Evolutionary conservation across 2,888 invertebrate species (phyloP).

Genomic region (Andrena trimmerana): DNA sequence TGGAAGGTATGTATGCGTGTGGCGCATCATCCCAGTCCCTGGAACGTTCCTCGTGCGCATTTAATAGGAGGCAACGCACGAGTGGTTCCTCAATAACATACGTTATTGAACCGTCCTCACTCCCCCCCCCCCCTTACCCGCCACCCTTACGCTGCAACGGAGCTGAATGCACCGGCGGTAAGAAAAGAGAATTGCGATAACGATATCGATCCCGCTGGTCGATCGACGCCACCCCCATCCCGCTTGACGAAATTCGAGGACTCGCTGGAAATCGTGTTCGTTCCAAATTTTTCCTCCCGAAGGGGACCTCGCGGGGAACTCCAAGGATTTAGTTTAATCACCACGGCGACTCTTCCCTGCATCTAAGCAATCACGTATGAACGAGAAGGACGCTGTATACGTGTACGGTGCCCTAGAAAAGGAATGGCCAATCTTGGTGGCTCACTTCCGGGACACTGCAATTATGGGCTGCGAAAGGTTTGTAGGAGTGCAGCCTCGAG

Average conservation of each 20-base stretch:
- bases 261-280: neutral
- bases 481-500: too few relatives aligned
- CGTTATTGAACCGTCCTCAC: slow-evolving; percentile 54
- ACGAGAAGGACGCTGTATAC: too few relatives aligned
- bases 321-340: neutral
- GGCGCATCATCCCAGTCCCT: slow-evolving; percentile 37
- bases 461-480: too few relatives aligned
- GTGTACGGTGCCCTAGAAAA: too few relatives aligned
- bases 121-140: neutral
- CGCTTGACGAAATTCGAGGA: neutral
- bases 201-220: slow-evolving; percentile 19
- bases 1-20: slow-evolving; percentile 48
- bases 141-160: neutral
- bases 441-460: too few relatives aligned
- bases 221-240: neutral
- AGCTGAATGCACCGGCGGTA: slow-evolving; percentile 31
- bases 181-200: slow-evolving; percentile 50
- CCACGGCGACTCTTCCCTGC: too few relatives aligned
- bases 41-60: slow-evolving; percentile 39
- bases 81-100: slow-evolving; percentile 55
- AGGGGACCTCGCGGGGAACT: neutral
- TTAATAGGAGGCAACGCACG: slow-evolving; percentile 58
- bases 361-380: too few relatives aligned
- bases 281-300: neutral
- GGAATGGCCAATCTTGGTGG: too few relatives aligned